These are phyloP conservation scores for Lamellibrachia luymesi DNA, from an alignment of 1,140 invertebrate genomes.

Conservation along the genomic window DNA sequence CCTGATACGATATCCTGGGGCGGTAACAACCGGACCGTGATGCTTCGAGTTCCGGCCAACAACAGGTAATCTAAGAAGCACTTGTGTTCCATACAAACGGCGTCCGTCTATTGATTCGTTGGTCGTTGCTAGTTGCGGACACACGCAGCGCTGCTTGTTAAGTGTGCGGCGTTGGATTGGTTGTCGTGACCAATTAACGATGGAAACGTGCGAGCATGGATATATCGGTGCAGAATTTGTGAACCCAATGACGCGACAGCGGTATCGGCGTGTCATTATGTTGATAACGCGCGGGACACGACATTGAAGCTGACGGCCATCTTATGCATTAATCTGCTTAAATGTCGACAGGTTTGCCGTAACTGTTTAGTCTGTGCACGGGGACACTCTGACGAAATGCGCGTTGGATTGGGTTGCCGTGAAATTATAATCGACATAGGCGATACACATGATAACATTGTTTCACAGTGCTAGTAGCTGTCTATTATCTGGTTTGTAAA, in stretches of 20 bases:
- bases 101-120: background rate
- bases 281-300: background rate
- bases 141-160: background rate
- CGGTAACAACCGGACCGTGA: conserved; percentile 29
- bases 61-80: conserved; percentile 24
- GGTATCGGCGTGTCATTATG: background rate
- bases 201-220: background rate
- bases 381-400: no score
- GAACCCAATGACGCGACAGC: background rate
- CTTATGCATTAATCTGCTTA: background rate
- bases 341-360: background rate
- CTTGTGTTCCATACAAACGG: background rate
- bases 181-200: background rate
- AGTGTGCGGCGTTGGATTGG: background rate
- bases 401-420: background rate
- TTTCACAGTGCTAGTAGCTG: no score
- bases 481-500: no score
- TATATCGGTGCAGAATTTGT: background rate
- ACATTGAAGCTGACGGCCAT: background rate
- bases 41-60: conserved; percentile 25
- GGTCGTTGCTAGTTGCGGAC: background rate
- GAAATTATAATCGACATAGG: background rate
- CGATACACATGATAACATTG: background rate
- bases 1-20: conserved; percentile 44
- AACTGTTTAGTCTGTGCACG: background rate